Conservation (phyloP, 2,113 vertebrate genomes). For the Circaetus gallicus region DNA sequence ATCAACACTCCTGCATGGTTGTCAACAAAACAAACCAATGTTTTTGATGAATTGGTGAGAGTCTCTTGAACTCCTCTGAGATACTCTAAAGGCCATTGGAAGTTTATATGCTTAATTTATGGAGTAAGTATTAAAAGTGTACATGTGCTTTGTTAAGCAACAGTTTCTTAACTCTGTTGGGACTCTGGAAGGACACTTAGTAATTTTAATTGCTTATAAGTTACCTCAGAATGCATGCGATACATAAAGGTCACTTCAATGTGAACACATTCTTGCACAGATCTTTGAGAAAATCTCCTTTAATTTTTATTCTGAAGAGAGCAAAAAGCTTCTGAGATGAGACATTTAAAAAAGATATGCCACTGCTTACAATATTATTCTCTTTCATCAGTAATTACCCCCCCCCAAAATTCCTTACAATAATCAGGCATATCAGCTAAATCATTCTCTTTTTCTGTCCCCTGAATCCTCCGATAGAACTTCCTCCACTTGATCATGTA, state of each 20-base stretch:
- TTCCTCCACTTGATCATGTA: not conserved
- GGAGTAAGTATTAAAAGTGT: slow-evolving; percentile 12
- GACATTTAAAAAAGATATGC: not conserved
- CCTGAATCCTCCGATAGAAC: not conserved
- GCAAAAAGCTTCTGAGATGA: not conserved
- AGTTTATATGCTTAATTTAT: slow-evolving; percentile 30
- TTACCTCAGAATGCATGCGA: not conserved
- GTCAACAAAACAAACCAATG: slow-evolving; percentile 19
- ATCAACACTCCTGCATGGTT: not conserved
- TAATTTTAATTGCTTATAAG: not conserved
- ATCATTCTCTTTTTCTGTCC: not conserved
- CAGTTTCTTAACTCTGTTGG: slow-evolving; percentile 1
- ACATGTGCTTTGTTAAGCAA: slow-evolving; percentile 19
- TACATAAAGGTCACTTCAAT: not conserved
- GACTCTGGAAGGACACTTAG: not conserved
- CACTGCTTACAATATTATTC: not conserved
- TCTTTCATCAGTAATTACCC: not conserved
- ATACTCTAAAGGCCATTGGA: not conserved
- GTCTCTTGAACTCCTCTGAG: not conserved
- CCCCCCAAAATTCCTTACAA: not conserved
- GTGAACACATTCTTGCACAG: not conserved
- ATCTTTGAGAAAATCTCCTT: not conserved
- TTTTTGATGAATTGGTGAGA: slow-evolving; percentile 22
- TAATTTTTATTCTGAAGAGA: not conserved
- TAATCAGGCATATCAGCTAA: not conserved